phyloP scores from a whole-genome alignment of 2,797 vertebrate genomes.

The Gymnoscopelus braueri region DNA sequence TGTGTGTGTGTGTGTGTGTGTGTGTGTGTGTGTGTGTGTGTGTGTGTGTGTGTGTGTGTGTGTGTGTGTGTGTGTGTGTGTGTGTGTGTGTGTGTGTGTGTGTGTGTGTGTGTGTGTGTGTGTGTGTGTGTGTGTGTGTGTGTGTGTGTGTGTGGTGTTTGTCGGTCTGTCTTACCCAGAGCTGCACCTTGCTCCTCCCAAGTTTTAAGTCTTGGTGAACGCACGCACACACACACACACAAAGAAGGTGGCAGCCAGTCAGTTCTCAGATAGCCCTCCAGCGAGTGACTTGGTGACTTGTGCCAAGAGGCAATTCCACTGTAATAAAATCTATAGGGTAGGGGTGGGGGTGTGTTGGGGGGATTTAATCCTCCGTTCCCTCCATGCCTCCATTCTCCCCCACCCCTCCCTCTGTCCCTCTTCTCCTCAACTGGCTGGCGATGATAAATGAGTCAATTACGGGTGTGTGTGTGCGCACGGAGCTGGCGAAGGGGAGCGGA shows the following conservation, averaged over 20 bases:
- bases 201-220: slow-evolving; percentile 43
- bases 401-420: slow-evolving; percentile 37
- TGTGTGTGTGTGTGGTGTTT: no score
- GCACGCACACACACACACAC: slow-evolving; percentile 1
- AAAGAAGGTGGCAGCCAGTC: slow-evolving; percentile 42
- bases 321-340: slow-evolving; percentile 81
- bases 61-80: no score
- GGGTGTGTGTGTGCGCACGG: slow-evolving; percentile 60
- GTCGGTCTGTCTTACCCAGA: slow-evolving; percentile 4
- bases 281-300: slow-evolving; percentile 64
- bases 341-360: slow-evolving; percentile 60
- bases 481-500: slow-evolving; percentile 69
- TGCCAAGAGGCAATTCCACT: slow-evolving; percentile 80
- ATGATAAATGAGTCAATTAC: slow-evolving; percentile 89
- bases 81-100: no score
- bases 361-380: slow-evolving; percentile 69
- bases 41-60: no score
- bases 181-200: slow-evolving; percentile 16
- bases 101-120: no score
- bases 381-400: slow-evolving; percentile 20
- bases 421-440: slow-evolving; percentile 65
- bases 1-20: not conserved
- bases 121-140: no score
- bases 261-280: slow-evolving; percentile 64
- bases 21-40: not conserved